A percentile compares a stretch with the other conserved stretches of the same genome.
phyloP scores from a whole-genome alignment of 2,888 invertebrate species.

The Cephus rjabovi region DNA sequence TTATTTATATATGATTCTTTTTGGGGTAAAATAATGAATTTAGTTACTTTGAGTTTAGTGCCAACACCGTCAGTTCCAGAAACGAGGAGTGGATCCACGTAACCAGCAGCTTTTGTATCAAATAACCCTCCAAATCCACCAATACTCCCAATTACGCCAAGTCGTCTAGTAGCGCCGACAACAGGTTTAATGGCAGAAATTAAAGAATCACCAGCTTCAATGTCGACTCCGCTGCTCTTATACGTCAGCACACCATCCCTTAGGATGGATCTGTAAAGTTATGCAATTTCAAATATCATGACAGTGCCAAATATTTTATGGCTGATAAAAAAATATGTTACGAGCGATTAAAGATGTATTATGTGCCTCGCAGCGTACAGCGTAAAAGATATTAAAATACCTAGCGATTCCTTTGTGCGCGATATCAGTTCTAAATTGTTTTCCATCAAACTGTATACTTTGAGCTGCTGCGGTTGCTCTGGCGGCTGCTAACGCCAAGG shows the following conservation, averaged over 20 bases:
- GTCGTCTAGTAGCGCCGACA: slow-evolving; percentile 81
- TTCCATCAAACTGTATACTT: slow-evolving; percentile 84
- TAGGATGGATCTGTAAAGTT: slow-evolving; percentile 67
- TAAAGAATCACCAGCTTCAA: slow-evolving; percentile 89
- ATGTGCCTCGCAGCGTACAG: no score
- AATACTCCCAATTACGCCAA: slow-evolving; percentile 84
- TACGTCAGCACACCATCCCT: slow-evolving; percentile 81
- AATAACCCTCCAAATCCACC: slow-evolving; percentile 97
- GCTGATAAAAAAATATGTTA: background rate
- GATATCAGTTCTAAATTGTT: slow-evolving; percentile 90
- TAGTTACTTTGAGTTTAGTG: slow-evolving; percentile 88
- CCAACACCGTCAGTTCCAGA: slow-evolving; percentile 98
- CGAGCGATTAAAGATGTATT: background rate
- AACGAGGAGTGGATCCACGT: slow-evolving; percentile 87
- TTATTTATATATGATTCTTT: slow-evolving; percentile 1
- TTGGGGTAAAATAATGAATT: background rate
- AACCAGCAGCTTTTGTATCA: slow-evolving; percentile 81
- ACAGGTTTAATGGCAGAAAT: slow-evolving; percentile 85
- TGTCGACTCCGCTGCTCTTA: slow-evolving; percentile 92
- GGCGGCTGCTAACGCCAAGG: slow-evolving; percentile 78
- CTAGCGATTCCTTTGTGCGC: slow-evolving; percentile 87
- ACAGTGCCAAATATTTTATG: background rate
- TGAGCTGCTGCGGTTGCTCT: slow-evolving; percentile 80
- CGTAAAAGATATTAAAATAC: slow-evolving; percentile 52
- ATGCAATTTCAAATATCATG: slow-evolving; percentile 19